Percentiles rank a stretch among this genome's conserved stretches.
Evolutionary conservation across 2,888 invertebrate species (phyloP).

Genomic region (Diloba caeruleocephala): DNA sequence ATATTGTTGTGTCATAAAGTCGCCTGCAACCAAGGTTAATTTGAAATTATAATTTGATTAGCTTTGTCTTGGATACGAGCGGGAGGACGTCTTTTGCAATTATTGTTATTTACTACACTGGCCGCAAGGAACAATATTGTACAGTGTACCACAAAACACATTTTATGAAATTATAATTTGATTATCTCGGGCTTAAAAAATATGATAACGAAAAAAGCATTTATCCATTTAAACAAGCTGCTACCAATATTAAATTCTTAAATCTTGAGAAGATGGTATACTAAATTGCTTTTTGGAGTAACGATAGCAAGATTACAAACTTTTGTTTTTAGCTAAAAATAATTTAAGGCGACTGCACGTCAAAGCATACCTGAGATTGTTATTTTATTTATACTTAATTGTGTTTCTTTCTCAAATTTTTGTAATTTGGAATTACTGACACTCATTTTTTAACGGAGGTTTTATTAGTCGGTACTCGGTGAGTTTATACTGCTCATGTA

Average conservation of each 20-base stretch:
- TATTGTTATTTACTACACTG: slow-evolving; percentile 67
- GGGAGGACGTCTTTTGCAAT: slow-evolving; percentile 58
- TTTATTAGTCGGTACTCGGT: too few relatives aligned
- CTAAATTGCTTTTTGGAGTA: slow-evolving; percentile 62
- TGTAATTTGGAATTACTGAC: too few relatives aligned
- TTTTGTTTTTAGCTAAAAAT: slow-evolving; percentile 34
- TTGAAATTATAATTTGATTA: slow-evolving; percentile 73
- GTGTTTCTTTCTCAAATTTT: too few relatives aligned
- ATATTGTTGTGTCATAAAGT: slow-evolving; percentile 59
- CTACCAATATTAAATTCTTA: slow-evolving; percentile 83
- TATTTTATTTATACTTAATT: not conserved
- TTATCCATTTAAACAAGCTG: slow-evolving; percentile 79
- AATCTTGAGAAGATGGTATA: slow-evolving; percentile 68
- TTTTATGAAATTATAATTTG: slow-evolving; percentile 76
- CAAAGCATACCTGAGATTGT: slow-evolving; percentile 7
- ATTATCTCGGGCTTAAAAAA: slow-evolving; percentile 71
- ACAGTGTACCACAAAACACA: slow-evolving; percentile 47
- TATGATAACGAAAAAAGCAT: slow-evolving; percentile 77
- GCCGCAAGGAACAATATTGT: slow-evolving; percentile 55
- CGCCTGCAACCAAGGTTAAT: slow-evolving; percentile 57
- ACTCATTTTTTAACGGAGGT: too few relatives aligned
- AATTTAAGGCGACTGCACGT: slow-evolving; percentile 20
- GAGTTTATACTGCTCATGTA: too few relatives aligned
- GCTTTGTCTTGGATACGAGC: slow-evolving; percentile 62
- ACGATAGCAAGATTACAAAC: slow-evolving; percentile 41